Percentiles rank a stretch among this genome's conserved stretches.
Evolutionary conservation across 2,797 vertebrate species (phyloP).

Genomic region (Smutsia temminckii): DNA sequence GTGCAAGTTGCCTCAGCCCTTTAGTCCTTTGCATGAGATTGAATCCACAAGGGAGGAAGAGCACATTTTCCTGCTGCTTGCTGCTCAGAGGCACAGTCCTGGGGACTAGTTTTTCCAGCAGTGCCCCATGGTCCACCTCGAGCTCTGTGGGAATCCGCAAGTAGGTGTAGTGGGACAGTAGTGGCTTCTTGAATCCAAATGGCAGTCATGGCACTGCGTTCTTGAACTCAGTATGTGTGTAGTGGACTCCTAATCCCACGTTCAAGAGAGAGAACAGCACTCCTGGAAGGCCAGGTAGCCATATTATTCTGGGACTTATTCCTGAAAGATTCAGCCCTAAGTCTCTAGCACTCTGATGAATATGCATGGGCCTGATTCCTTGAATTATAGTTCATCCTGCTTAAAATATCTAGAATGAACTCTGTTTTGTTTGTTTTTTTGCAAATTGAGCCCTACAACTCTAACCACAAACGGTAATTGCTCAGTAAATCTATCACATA

Average conservation of each 20-base stretch:
- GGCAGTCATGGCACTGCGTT: not conserved
- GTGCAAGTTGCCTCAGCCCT: not conserved
- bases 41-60: not conserved
- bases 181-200: not conserved
- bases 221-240: not conserved
- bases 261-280: not conserved
- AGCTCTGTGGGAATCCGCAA: not conserved
- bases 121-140: not conserved
- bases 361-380: not conserved
- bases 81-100: not conserved
- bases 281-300: not conserved
- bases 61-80: not conserved
- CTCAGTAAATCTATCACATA: constrained; percentile 50
- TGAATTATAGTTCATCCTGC: constrained; percentile 28
- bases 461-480: constrained; percentile 47
- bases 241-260: not conserved
- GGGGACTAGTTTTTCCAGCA: not conserved
- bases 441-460: not conserved
- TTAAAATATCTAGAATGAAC: constrained; percentile 52
- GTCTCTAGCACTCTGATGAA: constrained; percentile 13
- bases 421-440: not conserved
- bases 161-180: not conserved
- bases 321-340: constrained; percentile 1
- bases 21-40: not conserved
- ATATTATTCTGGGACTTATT: not conserved